Base-by-base conservation (phyloP, 2,888 invertebrate genomes). In the Caenorhabditis macrosperma region DNA sequence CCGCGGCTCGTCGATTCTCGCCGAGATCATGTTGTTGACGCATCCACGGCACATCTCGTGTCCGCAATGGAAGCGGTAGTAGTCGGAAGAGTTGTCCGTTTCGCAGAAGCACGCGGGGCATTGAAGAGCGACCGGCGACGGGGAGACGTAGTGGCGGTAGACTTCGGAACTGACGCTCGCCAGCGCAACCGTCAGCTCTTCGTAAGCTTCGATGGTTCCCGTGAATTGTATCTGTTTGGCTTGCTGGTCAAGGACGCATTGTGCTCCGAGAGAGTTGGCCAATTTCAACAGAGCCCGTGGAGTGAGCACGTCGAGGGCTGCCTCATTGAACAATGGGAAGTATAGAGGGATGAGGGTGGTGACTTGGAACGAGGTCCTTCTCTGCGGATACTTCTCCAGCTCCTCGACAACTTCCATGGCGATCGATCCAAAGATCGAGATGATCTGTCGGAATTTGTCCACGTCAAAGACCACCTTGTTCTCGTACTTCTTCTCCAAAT, bases 21-120 rank as follows among this genome's bases (percentile, higher is more conserved):
- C 2, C 1, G 12, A 15, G 20, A 72, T 35, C 28, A 30, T 30
- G 20, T 26, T 12, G n/a, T 57, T 64, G 26, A 38, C 10, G 12
- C 72, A 72, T n/a, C 17, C 7, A 12, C 72, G 55, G 22, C 72
- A 72, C 48, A 72, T 48, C 0, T n/a, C 20, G 35, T 72, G 72
- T 10, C 72, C 72, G 15, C 72, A 72, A 2, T 48, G 41, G 26
- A 72, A 38, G 1, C 72, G 63, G 28, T 50, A 74, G 22, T 41
- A 74, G 41, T 74, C 59, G 24, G 7, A n/a, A n/a, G n/a, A 12
- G 22, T n/a, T 0, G 17, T 33, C 28, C 10, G 41, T 54, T 9
- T 63, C 46, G 9, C 10, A 22, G 33, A 44, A 33, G 48, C 63
- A 63, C 0, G 41, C 55, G 0, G 48, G 55, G 17, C 63, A 63